These are phyloP conservation scores for Panorpa germanica DNA, from an alignment of 2,888 invertebrate species.

Conservation along the genomic window DNA sequence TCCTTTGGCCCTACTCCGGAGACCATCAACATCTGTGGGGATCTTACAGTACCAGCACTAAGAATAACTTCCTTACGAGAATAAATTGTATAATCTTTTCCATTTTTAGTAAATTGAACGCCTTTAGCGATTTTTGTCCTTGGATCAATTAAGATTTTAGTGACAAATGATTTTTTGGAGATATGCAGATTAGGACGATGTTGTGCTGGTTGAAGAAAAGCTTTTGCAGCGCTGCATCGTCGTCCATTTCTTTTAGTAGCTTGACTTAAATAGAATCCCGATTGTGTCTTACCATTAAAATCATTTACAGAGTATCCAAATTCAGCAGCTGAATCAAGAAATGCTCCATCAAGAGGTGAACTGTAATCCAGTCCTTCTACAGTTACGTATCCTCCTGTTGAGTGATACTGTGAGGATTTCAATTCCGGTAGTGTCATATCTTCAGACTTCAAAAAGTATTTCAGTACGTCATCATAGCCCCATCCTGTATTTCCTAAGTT, in stretches of 20 bases:
- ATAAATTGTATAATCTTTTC: slow-evolving; percentile 21
- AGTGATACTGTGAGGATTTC: slow-evolving; percentile 13
- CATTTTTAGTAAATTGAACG: slow-evolving; percentile 17
- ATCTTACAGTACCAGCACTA: slow-evolving; percentile 42
- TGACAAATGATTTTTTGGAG: slow-evolving; percentile 15
- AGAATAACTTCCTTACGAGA: no score
- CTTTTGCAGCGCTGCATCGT: slow-evolving; percentile 13
- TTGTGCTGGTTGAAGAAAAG: slow-evolving; percentile 13
- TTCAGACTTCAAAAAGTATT: slow-evolving; percentile 20
- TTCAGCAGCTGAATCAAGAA: slow-evolving; percentile 11
- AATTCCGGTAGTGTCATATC: slow-evolving; percentile 15
- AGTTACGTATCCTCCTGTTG: slow-evolving; percentile 14
- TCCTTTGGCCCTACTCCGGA: slow-evolving; percentile 41
- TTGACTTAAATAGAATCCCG: slow-evolving; percentile 13
- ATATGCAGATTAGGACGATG: slow-evolving; percentile 16
- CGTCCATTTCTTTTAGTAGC: slow-evolving; percentile 11
- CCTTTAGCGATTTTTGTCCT: slow-evolving; percentile 15
- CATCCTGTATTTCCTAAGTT: slow-evolving; percentile 13
- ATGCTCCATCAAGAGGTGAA: slow-evolving; percentile 12
- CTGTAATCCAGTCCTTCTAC: slow-evolving; percentile 13
- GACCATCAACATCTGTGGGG: slow-evolving; percentile 47
- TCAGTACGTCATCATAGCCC: slow-evolving; percentile 15
- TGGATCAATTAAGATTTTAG: slow-evolving; percentile 16
- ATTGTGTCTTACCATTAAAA: slow-evolving; percentile 10
- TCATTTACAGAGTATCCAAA: slow-evolving; percentile 13